Conservation (phyloP, 2,888 invertebrate species). For the Rhabditoides inermis region DNA sequence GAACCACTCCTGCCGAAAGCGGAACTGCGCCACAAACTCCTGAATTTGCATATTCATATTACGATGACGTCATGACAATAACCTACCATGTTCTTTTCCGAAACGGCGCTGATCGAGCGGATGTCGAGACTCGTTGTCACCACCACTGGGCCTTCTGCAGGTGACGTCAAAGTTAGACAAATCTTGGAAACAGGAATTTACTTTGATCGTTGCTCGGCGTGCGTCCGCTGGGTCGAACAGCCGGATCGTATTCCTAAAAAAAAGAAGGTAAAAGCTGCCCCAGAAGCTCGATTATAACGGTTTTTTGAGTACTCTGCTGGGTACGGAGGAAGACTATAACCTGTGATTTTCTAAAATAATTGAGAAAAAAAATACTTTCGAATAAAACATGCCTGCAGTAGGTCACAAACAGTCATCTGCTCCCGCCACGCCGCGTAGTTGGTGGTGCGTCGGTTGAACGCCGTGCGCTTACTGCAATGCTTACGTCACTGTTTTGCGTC, state of each 20-base stretch:
- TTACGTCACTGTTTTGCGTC: too few species aligned
- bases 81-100: constrained; percentile 46
- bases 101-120: constrained; percentile 47
- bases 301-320: too few species aligned
- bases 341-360: too few species aligned
- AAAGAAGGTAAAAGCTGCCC: too few species aligned
- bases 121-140: constrained; percentile 43
- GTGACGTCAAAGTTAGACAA: too few species aligned
- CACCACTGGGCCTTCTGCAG: constrained; percentile 43
- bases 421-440: constrained; percentile 50
- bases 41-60: constrained; percentile 15
- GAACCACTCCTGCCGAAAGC: constrained; percentile 51
- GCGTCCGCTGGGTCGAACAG: constrained; percentile 44
- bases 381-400: too few species aligned
- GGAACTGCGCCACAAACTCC: constrained; percentile 52
- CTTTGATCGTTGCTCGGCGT: constrained; percentile 41
- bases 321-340: too few species aligned
- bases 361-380: too few species aligned
- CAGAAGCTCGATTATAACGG: too few species aligned
- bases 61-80: too few species aligned
- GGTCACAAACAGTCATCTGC: constrained; percentile 49
- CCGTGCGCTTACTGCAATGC: constrained; percentile 47
- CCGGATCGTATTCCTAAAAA: constrained; percentile 46
- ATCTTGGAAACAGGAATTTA: constrained; percentile 7
- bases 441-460: constrained; percentile 47